Evolutionary conservation across 2,888 invertebrate species (phyloP).

Genomic region (Heteromyza rotundicornis): DNA sequence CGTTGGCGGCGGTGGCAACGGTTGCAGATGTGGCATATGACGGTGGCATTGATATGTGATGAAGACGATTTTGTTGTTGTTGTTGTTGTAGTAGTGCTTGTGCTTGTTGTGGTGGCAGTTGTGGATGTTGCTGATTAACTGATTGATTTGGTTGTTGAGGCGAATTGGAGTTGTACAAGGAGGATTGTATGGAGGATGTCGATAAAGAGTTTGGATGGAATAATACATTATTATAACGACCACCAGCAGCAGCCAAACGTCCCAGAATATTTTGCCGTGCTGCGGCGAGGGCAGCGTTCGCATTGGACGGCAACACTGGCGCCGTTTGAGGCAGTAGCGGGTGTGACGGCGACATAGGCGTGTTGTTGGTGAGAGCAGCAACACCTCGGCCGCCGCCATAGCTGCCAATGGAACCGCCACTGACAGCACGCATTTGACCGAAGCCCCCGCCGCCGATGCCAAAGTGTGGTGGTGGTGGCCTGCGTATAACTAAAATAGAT

Average conservation of each 20-base stretch:
- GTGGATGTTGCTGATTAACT: constrained; percentile 14
- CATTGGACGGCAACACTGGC: constrained; percentile 39
- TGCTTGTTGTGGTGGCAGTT: constrained; percentile 17
- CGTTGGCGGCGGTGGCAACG: constrained; percentile 37
- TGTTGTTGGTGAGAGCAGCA: constrained; percentile 16
- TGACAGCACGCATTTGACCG: constrained; percentile 37
- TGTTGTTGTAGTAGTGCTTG: too few species aligned
- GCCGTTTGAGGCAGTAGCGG: constrained; percentile 31
- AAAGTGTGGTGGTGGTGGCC: constrained; percentile 63
- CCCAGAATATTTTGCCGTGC: constrained; percentile 53
- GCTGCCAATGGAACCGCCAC: constrained; percentile 32
- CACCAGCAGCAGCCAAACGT: constrained; percentile 43
- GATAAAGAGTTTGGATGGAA: constrained; percentile 36
- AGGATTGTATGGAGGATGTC: neutral
- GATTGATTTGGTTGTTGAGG: constrained; percentile 17
- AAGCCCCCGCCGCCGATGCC: constrained; percentile 46
- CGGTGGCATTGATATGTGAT: constrained; percentile 33
- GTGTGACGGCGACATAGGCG: constrained; percentile 33
- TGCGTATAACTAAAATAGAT: constrained; percentile 64
- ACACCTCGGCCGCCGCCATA: constrained; percentile 26
- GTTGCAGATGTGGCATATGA: constrained; percentile 26
- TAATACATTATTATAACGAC: constrained; percentile 38
- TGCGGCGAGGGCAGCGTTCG: constrained; percentile 55
- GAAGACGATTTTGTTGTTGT: constrained; percentile 40
- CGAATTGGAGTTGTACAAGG: constrained; percentile 2